phyloP scores from a whole-genome alignment of 2,113 vertebrate species.

The Castor canadensis region DNA sequence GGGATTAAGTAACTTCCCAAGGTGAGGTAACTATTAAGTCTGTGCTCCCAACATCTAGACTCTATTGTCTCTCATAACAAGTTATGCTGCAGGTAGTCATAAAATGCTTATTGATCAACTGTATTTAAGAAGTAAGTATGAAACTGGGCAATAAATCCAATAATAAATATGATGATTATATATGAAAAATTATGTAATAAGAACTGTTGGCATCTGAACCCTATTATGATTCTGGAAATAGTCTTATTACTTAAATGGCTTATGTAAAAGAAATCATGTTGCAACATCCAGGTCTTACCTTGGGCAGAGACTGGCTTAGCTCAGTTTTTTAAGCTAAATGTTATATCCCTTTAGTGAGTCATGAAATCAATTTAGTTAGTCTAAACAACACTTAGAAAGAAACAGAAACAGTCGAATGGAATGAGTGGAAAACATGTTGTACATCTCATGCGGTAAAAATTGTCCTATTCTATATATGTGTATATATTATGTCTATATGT shows the following conservation, averaged over 20 bases:
- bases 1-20: not conserved
- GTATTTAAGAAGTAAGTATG: not conserved
- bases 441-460: constrained; percentile 2
- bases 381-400: not conserved
- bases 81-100: not conserved
- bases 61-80: not conserved
- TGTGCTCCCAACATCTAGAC: not conserved
- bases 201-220: constrained; percentile 1
- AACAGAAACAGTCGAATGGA: not conserved
- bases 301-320: not conserved
- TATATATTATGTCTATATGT: not conserved
- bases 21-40: not conserved
- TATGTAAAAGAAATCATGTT: constrained; percentile 30
- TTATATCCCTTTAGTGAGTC: constrained; percentile 16
- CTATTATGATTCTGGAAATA: constrained; percentile 31
- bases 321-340: constrained; percentile 48
- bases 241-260: constrained; percentile 20
- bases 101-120: not conserved
- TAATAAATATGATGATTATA: not conserved
- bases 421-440: not conserved
- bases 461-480: not conserved
- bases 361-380: constrained; percentile 50
- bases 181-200: constrained; percentile 40
- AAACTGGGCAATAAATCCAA: not conserved
- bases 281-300: not conserved